Evolutionary conservation across 1,140 invertebrate species (phyloP), one percentile per base, ranked within the genome.

Genomic region (Venturia canescens): DNA sequence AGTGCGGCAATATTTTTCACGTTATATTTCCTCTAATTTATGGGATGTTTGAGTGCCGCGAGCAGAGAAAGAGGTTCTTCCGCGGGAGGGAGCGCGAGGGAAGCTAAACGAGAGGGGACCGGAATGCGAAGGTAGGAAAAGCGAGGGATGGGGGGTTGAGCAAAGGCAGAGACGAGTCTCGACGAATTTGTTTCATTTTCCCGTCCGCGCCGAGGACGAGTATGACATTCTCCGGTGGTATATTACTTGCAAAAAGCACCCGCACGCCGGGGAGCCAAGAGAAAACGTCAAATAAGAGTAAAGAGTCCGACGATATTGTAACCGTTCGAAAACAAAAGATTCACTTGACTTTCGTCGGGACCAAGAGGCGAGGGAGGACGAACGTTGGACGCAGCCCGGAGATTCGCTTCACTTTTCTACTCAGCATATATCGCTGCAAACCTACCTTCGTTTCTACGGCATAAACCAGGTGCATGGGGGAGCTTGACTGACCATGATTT

Each of bases 211-310:
- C 60, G 75, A 31, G 63, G 31, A 66, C 53, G 53, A 29, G 50
- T 53, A 53, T 53, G n/a, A 18, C 50, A 53, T 16, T 53, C 50
- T 53, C 50, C 50, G 23, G 23, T 26, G 60, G 21, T 63, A 77
- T 66, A 66, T 21, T 66, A 60, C 29, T 44, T 31, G 66, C 27
- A 69, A 31, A 69, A 69, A 69, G 29, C 16, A 21, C n/a, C 13
- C 66, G n/a, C 29, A 27, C 26, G n/a, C 29, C 29, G 15, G 57
- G 6, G 27, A 18, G 15, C 26, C 50, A 13, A 60, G 27, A 44
- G 60, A 77, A 69, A 77, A 77, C 75, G 75, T 77, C 75, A 77
- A 77, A 77, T 77, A 44, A 77, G 63, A 77, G 57, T 18, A 18
- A 66, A 77, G 75, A 77, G 60, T 60, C 31, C 11, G 66, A 69